Evolutionary conservation across 1,140 invertebrate species (phyloP).

Genomic region (Bombus turneri): DNA sequence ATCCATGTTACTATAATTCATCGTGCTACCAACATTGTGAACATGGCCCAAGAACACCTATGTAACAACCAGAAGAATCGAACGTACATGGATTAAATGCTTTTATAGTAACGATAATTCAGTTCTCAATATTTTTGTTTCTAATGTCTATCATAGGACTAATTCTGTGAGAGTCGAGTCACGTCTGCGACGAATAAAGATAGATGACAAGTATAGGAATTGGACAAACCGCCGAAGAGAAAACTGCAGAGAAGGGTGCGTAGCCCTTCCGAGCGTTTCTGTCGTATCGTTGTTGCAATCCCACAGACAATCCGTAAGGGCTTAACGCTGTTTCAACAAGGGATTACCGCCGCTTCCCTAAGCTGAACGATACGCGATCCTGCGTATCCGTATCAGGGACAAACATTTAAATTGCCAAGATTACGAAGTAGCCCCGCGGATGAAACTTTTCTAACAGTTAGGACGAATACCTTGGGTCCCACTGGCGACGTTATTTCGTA

Average conservation of each 20-base stretch:
- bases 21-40: no score
- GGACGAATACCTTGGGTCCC: background rate
- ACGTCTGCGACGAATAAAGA: background rate
- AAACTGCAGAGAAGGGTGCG: slow-evolving; percentile 49
- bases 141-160: background rate
- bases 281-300: slow-evolving; percentile 71
- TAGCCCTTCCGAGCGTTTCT: slow-evolving; percentile 57
- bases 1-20: no score
- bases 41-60: no score
- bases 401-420: slow-evolving; percentile 78
- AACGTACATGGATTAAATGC: no score
- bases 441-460: background rate
- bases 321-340: slow-evolving; percentile 78
- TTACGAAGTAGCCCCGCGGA: slow-evolving; percentile 54
- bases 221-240: slow-evolving; percentile 50
- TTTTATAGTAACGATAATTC: background rate
- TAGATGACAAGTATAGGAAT: slow-evolving; percentile 25
- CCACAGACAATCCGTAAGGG: slow-evolving; percentile 75
- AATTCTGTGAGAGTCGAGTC: background rate
- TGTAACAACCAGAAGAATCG: no score
- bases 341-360: slow-evolving; percentile 72
- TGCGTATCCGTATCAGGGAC: slow-evolving; percentile 56
- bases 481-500: background rate
- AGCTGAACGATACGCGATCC: slow-evolving; percentile 59
- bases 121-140: background rate